Conservation (phyloP, 2,888 invertebrate genomes). For the Nebria salina region DNA sequence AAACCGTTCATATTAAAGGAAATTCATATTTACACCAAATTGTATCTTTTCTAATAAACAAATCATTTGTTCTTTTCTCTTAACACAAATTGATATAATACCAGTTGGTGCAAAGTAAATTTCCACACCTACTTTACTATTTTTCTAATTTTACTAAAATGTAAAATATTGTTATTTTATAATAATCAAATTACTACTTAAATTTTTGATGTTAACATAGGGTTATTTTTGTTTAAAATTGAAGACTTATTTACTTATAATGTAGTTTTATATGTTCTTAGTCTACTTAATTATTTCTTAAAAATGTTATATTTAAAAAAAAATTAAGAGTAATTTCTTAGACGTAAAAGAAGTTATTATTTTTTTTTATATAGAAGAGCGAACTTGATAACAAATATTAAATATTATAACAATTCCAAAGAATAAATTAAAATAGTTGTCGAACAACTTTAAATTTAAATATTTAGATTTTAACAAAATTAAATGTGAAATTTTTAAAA, state of each 20-base stretch:
- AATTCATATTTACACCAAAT: background rate
- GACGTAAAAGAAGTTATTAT: background rate
- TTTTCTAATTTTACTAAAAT: background rate
- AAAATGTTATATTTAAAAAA: background rate
- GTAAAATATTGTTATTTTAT: background rate
- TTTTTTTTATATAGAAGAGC: background rate
- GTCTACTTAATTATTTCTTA: background rate
- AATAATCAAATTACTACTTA: background rate
- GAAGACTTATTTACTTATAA: conserved; percentile 1
- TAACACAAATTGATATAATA: background rate
- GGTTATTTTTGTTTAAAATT: background rate
- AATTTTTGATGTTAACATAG: background rate
- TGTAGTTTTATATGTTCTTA: background rate
- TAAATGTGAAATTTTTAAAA: background rate
- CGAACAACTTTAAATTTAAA: background rate
- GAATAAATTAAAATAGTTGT: background rate
- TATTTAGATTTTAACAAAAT: background rate
- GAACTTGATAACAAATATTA: background rate
- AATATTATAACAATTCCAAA: background rate
- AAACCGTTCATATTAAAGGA: background rate
- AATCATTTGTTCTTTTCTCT: background rate
- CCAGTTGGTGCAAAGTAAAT: background rate
- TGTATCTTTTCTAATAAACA: background rate
- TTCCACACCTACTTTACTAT: background rate
- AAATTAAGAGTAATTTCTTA: background rate